These are phyloP conservation scores for Phoebastria nigripes DNA, from an alignment of 2,797 vertebrate species.

Conservation along the genomic window DNA sequence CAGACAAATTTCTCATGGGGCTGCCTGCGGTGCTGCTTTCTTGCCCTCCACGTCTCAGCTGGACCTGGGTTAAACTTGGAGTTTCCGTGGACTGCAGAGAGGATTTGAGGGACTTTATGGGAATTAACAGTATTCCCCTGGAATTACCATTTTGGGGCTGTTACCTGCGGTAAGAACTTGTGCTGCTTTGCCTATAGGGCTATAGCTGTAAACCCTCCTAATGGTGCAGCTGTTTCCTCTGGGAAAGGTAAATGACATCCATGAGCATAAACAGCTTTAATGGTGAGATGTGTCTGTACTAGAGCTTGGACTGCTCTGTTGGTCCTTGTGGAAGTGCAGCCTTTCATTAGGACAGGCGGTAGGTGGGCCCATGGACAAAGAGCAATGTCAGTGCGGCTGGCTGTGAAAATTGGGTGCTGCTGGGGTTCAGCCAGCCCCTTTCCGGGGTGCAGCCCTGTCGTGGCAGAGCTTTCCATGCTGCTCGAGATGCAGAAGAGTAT, in stretches of 20 bases:
- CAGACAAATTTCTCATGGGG: not conserved
- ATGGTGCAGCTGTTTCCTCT: not conserved
- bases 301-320: accelerated
- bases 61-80: not conserved
- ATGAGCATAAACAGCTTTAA: not conserved
- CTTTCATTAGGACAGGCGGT: not conserved
- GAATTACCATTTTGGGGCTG: not conserved
- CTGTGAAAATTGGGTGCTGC: not conserved
- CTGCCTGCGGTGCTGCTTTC: not conserved
- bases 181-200: not conserved
- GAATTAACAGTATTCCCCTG: not conserved
- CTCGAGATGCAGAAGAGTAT: not conserved
- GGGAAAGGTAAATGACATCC: not conserved
- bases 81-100: not conserved
- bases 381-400: not conserved
- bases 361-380: accelerated
- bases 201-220: not conserved
- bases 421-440: not conserved
- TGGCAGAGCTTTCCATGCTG: not conserved
- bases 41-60: accelerated
- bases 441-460: accelerated
- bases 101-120: not conserved
- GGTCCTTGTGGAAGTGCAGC: not conserved
- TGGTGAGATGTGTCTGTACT: not conserved
- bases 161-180: not conserved